Evolutionary conservation across 2,113 vertebrate genomes (phyloP).

Genomic region (Manacus vitellinus): DNA sequence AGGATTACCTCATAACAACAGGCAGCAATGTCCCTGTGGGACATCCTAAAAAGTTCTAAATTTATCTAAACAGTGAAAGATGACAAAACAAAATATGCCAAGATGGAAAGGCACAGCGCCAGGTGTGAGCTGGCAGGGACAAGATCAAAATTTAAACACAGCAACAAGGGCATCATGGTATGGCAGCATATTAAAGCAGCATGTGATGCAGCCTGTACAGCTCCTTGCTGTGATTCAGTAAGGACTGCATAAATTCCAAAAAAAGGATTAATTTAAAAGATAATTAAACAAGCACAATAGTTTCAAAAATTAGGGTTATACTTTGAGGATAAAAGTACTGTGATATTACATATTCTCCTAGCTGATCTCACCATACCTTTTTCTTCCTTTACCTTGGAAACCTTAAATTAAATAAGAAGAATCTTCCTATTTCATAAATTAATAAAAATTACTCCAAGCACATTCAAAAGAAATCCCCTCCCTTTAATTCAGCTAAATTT

Average conservation of each 20-base stretch:
- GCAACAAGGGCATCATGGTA: not conserved
- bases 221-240: not conserved
- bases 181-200: not conserved
- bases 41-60: not conserved
- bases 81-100: not conserved
- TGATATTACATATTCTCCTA: not conserved
- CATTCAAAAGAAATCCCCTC: not conserved
- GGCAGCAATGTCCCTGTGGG: not conserved
- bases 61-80: not conserved
- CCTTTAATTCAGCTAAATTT: not conserved
- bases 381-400: not conserved
- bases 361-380: not conserved
- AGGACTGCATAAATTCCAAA: not conserved
- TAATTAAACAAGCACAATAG: not conserved
- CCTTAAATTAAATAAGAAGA: not conserved
- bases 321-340: not conserved
- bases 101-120: not conserved
- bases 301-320: not conserved
- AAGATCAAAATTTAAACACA: not conserved
- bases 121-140: not conserved
- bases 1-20: not conserved
- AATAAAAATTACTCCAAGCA: not conserved
- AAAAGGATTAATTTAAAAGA: not conserved
- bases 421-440: not conserved
- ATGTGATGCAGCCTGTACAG: not conserved